A percentile compares a stretch with the other conserved stretches of the same genome.
These are phyloP conservation scores for Apamea sordens DNA, from an alignment of 2,888 invertebrate genomes.

Conservation along the genomic window DNA sequence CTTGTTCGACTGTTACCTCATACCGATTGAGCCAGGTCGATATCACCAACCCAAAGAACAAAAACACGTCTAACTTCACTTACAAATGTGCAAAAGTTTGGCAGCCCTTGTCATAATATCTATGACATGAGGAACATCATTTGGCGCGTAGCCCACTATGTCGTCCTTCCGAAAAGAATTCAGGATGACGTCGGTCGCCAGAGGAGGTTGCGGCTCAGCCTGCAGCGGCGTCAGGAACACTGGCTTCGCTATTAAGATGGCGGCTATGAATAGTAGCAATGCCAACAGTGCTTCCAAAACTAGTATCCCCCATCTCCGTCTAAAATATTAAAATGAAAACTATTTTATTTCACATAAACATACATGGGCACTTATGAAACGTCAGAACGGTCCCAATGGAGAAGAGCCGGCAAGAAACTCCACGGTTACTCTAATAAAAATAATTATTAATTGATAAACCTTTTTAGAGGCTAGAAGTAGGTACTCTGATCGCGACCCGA, in stretches of 20 bases:
- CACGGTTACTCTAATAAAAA: not conserved
- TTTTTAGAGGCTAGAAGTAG: not conserved
- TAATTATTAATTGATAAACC: not conserved
- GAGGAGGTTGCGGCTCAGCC: conserved; percentile 74
- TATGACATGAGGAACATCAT: conserved; percentile 63
- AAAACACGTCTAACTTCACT: conserved; percentile 48
- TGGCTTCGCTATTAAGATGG: conserved; percentile 79
- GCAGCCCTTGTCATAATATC: conserved; percentile 76
- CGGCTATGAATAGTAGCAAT: conserved; percentile 69
- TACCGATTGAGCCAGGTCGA: not conserved
- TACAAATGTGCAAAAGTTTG: conserved; percentile 70
- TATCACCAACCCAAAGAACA: not conserved
- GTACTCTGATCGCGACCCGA: not conserved
- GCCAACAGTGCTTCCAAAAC: conserved; percentile 75
- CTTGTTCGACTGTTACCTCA: too few species aligned
- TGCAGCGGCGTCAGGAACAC: conserved; percentile 83
- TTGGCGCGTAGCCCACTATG: conserved; percentile 80
- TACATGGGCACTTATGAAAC: not conserved
- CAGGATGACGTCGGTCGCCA: conserved; percentile 72
- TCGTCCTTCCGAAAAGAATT: conserved; percentile 69
- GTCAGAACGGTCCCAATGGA: not conserved
- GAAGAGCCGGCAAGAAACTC: not conserved
- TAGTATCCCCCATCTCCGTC: conserved; percentile 80
- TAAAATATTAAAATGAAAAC: conserved; percentile 60
- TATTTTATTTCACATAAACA: not conserved